Percentiles rank a stretch among this genome's conserved stretches.
These are phyloP conservation scores for Nanorana parkeri DNA, from an alignment of 2,113 vertebrate genomes.

Conservation along the genomic window DNA sequence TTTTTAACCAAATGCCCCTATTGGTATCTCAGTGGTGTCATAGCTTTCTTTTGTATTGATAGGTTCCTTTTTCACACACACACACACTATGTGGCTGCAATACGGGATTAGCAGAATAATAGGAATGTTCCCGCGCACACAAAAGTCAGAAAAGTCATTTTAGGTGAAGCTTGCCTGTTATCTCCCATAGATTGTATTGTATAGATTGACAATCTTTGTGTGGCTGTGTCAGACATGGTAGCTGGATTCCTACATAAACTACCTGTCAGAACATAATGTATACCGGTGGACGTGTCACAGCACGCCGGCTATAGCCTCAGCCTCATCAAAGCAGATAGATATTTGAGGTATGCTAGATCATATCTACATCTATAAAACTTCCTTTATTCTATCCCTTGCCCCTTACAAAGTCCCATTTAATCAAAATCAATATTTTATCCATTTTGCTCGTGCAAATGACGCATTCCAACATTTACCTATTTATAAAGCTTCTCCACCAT, in stretches of 20 bases:
- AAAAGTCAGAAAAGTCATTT: background rate
- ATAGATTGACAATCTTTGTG: background rate
- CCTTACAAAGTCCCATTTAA: too few species aligned
- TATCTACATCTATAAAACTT: constrained; percentile 10
- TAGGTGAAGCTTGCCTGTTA: background rate
- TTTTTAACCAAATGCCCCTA: too few species aligned
- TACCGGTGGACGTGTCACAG: constrained; percentile 5
- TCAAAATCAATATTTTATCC: too few species aligned
- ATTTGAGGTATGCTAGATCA: constrained; percentile 24
- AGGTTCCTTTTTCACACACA: too few species aligned
- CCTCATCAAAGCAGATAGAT: constrained; percentile 18
- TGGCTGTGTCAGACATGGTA: background rate
- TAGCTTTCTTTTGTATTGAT: too few species aligned
- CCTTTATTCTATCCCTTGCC: background rate
- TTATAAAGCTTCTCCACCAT: too few species aligned
- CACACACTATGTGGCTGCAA: too few species aligned
- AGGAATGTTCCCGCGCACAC: too few species aligned
- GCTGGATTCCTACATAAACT: background rate
- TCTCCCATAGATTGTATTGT: background rate
- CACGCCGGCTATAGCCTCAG: background rate
- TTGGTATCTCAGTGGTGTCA: too few species aligned
- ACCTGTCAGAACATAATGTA: background rate
- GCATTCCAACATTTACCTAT: too few species aligned
- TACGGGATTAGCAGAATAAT: too few species aligned
- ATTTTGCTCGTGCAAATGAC: too few species aligned